These are phyloP conservation scores for Taenioides sp. DNA, from an alignment of 2,797 vertebrate species.

Conservation along the genomic window DNA sequence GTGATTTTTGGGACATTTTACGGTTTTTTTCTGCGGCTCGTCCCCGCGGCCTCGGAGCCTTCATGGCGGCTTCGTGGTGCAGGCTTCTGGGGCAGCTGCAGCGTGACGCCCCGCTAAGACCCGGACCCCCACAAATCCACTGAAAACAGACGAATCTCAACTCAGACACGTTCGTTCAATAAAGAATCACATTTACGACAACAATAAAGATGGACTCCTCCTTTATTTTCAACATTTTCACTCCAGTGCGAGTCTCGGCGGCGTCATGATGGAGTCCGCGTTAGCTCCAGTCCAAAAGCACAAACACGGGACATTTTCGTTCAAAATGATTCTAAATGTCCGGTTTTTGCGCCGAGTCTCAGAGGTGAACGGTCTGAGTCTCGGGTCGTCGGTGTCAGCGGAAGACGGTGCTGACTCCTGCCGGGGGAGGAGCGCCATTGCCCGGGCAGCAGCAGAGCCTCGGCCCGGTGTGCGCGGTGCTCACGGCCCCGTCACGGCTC, in stretches of 20 bases:
- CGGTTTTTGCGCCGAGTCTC: not conserved
- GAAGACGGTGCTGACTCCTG: slow-evolving; percentile 75
- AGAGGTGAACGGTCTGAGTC: not conserved
- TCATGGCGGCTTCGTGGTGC: slow-evolving; percentile 82
- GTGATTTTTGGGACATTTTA: slow-evolving; percentile 52
- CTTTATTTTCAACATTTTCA: not conserved
- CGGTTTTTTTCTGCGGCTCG: slow-evolving; percentile 62
- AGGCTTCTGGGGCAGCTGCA: slow-evolving; percentile 69
- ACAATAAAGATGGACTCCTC: not conserved
- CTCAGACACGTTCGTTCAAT: not conserved
- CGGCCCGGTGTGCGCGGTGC: not conserved
- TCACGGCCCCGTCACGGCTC: not conserved
- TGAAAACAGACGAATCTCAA: slow-evolving; percentile 1
- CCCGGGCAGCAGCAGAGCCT: slow-evolving; percentile 17
- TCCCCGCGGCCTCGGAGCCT: slow-evolving; percentile 74
- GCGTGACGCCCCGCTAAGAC: slow-evolving; percentile 41
- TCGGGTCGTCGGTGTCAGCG: not conserved
- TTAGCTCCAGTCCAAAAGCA: not conserved
- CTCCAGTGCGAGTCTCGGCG: not conserved
- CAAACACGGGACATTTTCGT: not conserved
- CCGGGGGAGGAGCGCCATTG: slow-evolving; percentile 77
- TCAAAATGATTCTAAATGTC: not conserved
- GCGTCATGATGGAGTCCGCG: not conserved
- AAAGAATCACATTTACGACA: not conserved
- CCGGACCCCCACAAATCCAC: not conserved